Evolutionary conservation across 1,140 invertebrate genomes (phyloP), one percentile per base, ranked within the genome.

Genomic region (Muscidifurax raptorellus): DNA sequence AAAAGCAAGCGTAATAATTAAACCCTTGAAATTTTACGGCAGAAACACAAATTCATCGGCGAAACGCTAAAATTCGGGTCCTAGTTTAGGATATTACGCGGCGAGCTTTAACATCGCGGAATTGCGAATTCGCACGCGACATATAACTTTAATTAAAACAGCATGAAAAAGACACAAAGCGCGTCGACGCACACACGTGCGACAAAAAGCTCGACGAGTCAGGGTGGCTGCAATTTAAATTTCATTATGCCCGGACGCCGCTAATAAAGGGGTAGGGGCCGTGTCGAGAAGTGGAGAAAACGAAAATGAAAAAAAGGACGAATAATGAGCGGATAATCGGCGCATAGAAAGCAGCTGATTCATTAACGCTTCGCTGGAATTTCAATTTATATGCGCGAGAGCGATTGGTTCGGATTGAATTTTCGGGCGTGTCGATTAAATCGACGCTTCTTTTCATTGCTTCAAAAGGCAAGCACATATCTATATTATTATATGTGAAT

Each of bases 81-180:
- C 27, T 32, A 36, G 30, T 66, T 75, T 75, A 71, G 69, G 36
- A 75, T 75, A 82, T 76, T 75, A 66, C 80, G 71, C 4, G 52
- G 52, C 22, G 22, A 59, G 30, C 12, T 59, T 77, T 30, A 25
- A 9, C 15, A 67, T 9, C 12, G 12, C 28, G 13, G 64, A 77
- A 77, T 77, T 77, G 28, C 44, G 32, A 81, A 36, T n/a, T 59
- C 67, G 32, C 28, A 64, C 44, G 69, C 69, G 40, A 75, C 72
- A 28, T 40, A 28, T 75, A 52, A 74, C 47, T 82, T 82, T 82
- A 82, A 82, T 82, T 82, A 82, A 82, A 82, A 59, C 40, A 36
- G 64, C 12, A 69, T 30, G 78, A 69, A 71, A 69, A 47, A 69
- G 66, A 47, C 2, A 40, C 32, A 67, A 67, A 76, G n/a, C 27